These are phyloP conservation scores for Rhinatrema bivittatum DNA, from an alignment of 2,797 vertebrate species.

Conservation along the genomic window DNA sequence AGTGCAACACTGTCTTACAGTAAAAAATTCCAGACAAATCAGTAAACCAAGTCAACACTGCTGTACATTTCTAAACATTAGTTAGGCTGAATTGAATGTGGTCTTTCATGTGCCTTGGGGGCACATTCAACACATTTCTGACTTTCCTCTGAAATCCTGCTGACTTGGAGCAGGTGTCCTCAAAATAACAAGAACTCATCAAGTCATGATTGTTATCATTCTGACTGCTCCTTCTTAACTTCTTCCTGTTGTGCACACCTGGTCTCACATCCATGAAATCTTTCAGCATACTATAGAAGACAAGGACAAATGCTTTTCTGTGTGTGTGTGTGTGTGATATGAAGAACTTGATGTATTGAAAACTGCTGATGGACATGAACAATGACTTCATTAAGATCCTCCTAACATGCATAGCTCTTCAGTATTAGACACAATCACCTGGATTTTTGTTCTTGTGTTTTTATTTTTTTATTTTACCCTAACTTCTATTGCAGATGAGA, in stretches of 20 bases:
- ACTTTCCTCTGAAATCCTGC: constrained; percentile 45
- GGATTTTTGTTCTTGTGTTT: no score
- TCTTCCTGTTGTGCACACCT: constrained; percentile 28
- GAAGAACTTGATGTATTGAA: constrained; percentile 5
- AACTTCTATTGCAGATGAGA: no score
- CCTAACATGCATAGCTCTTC: not conserved
- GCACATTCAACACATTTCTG: constrained; percentile 36
- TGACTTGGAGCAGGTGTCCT: constrained; percentile 45
- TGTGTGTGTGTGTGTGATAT: not conserved
- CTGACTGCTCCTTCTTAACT: constrained; percentile 27
- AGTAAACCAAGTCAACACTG: constrained; percentile 45
- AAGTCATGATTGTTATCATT: constrained; percentile 34
- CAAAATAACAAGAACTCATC: constrained; percentile 46
- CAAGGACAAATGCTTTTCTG: no score
- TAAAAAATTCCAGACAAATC: constrained; percentile 35
- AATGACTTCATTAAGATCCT: not conserved
- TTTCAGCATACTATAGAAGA: constrained; percentile 4
- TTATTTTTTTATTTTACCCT: no score
- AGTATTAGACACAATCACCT: not conserved
- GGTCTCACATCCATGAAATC: constrained; percentile 5
- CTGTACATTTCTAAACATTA: constrained; percentile 51
- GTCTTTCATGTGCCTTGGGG: constrained; percentile 46
- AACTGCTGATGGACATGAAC: not conserved
- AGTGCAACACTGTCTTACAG: constrained; percentile 20
- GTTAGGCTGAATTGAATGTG: constrained; percentile 39